Evolutionary conservation across 1,140 invertebrate species (phyloP), one percentile per base, ranked within the genome.

Genomic region (Bacillus rossius): DNA sequence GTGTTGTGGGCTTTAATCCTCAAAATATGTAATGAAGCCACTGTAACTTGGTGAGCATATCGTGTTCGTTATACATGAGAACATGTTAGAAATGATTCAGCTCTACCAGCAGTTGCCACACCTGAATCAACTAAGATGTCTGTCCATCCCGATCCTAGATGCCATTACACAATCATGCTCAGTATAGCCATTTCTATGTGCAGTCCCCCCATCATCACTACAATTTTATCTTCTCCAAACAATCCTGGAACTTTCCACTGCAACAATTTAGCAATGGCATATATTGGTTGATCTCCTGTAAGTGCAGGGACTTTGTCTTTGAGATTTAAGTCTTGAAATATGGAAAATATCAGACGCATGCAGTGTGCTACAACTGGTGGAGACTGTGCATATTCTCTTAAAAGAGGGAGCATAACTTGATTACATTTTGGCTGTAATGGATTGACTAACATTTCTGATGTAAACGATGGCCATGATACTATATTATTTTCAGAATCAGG

Each of bases 191-290:
- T 67, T 55, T 67, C 61, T 49, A 64, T 66, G 54, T 67, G 65
- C 13, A 67, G 56, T 17, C 60, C 65, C 16, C 65, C 65, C 40
- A 67, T 38, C 63, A 67, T 69, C 26, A 64, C 57, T 8, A 67
- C 23, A 55, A 61, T 61, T 25, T 61, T 60, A 14, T 65, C 51
- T 45, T 71, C 67, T 34, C 63, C 67, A 64, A 62, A 64, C 23
- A 5, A 10, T n/a, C 65, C 17, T 17, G 65, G 64, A 49, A 67
- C 65, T 13, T 57, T 37, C 63, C 67, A 69, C 49, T 69, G 67
- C 8, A 69, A 55, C 25, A 64, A 34, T 37, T 69, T 69, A 23
- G 61, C 60, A n/a, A 67, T 7, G 13, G 57, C 58, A 41, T 64
- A 68, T 13, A 69, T 3, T 55, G 61, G 64, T 41, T 69, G 64